A percentile compares a stretch with the other conserved stretches of the same genome.
phyloP scores from a whole-genome alignment of 1,140 invertebrate species.

The Homarus americanus region DNA sequence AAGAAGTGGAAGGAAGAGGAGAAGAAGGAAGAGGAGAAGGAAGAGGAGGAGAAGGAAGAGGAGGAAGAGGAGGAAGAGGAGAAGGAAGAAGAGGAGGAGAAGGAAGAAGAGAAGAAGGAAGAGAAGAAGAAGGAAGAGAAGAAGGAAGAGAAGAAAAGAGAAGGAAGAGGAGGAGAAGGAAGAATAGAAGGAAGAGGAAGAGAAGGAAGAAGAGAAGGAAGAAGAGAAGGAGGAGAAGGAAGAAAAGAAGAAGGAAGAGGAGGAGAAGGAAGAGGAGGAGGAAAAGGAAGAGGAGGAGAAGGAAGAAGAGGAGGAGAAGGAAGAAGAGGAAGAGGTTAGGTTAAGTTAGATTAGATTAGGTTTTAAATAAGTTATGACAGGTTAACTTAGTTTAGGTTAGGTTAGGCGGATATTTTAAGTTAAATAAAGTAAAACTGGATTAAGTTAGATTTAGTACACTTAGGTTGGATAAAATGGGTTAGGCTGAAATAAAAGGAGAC shows the following conservation, averaged over 20 bases:
- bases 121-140: not conserved
- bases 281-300: conserved; percentile 5
- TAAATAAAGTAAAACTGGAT: too few relatives aligned
- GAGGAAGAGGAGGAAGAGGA: conserved; percentile 7
- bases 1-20: not conserved
- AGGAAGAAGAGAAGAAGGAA: not conserved
- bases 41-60: not conserved
- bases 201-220: not conserved
- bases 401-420: too few relatives aligned
- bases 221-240: not conserved
- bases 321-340: too few relatives aligned
- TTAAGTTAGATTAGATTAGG: too few relatives aligned
- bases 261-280: not conserved
- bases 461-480: too few relatives aligned
- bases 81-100: conserved; percentile 15
- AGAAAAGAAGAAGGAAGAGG: not conserved
- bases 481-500: too few relatives aligned
- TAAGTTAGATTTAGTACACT: too few relatives aligned
- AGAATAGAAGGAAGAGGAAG: not conserved
- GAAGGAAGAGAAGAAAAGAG: conserved; percentile 2
- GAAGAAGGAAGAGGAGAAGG: not conserved
- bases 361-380: too few relatives aligned
- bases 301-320: not conserved
- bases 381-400: too few relatives aligned
- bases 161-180: not conserved